phyloP scores from a whole-genome alignment of 2,113 vertebrate genomes.

The Tachycineta bicolor region DNA sequence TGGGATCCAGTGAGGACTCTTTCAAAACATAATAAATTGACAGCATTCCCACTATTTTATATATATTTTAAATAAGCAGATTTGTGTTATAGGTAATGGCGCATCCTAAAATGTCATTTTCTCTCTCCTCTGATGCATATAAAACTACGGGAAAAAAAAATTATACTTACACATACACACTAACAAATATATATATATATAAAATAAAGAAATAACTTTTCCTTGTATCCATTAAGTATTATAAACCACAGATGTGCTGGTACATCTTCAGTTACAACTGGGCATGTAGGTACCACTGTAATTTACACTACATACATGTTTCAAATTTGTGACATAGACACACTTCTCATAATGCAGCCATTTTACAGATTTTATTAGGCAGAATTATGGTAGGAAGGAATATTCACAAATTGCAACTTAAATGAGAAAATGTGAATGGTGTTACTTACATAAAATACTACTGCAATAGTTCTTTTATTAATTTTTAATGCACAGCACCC shows the following conservation, averaged over 20 bases:
- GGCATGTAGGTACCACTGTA: slow-evolving; percentile 22
- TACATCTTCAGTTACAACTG: slow-evolving; percentile 3
- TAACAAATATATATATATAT: not conserved
- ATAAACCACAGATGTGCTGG: slow-evolving; percentile 47
- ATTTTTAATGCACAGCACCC: slow-evolving; percentile 83
- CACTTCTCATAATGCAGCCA: slow-evolving; percentile 60
- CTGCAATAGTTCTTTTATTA: slow-evolving; percentile 80
- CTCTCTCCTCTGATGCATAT: not conserved
- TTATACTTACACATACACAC: not conserved
- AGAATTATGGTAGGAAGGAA: slow-evolving; percentile 68
- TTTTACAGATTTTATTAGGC: slow-evolving; percentile 70
- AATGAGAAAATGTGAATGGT: slow-evolving; percentile 76
- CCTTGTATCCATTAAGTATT: not conserved
- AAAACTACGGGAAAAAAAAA: not conserved
- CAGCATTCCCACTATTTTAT: not conserved
- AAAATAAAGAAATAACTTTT: not conserved
- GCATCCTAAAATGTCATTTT: not conserved
- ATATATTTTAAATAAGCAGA: not conserved
- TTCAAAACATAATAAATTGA: not conserved
- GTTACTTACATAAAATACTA: slow-evolving; percentile 82
- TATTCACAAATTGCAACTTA: slow-evolving; percentile 77
- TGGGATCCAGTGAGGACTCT: not conserved
- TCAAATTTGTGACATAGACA: slow-evolving; percentile 62
- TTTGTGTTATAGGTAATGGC: not conserved
- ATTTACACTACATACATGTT: slow-evolving; percentile 27